These are phyloP conservation scores for Amblyopsis rosae DNA, from an alignment of 2,113 vertebrate species.

Conservation along the genomic window DNA sequence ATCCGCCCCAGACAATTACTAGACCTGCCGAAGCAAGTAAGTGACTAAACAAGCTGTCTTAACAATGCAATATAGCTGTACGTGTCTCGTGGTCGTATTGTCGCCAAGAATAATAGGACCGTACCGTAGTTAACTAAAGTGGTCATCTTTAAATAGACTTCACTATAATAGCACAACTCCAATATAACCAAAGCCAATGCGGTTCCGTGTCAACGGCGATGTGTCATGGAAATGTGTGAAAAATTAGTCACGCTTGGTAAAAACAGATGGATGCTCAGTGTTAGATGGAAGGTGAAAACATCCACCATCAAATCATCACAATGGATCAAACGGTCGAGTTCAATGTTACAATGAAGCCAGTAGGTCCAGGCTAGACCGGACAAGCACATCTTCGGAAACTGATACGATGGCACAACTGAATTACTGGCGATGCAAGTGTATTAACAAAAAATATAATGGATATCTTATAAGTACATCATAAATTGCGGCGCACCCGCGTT, in stretches of 20 bases:
- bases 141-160: conserved; percentile 39
- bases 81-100: conserved; percentile 2
- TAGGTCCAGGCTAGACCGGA: conserved; percentile 27
- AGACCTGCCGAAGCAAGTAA: conserved; percentile 36
- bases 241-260: conserved; percentile 29
- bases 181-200: no score
- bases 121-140: conserved; percentile 16
- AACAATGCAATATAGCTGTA: conserved; percentile 22
- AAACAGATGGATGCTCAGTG: conserved; percentile 5
- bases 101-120: not conserved
- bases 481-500: conserved; percentile 21
- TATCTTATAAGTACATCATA: conserved; percentile 21
- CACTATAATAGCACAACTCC: not conserved
- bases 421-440: conserved; percentile 46
- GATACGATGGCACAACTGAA: conserved; percentile 54
- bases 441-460: conserved; percentile 32
- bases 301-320: conserved; percentile 29
- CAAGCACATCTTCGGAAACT: conserved; percentile 37
- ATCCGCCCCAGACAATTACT: conserved; percentile 64
- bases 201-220: conserved; percentile 6
- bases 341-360: conserved; percentile 18
- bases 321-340: conserved; percentile 34
- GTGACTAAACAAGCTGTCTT: conserved; percentile 39
- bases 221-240: conserved; percentile 41
- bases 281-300: conserved; percentile 19